Evolutionary conservation across 64 coral and sea anemone species (phyloP).

Genomic region (Trachythela sp.): DNA sequence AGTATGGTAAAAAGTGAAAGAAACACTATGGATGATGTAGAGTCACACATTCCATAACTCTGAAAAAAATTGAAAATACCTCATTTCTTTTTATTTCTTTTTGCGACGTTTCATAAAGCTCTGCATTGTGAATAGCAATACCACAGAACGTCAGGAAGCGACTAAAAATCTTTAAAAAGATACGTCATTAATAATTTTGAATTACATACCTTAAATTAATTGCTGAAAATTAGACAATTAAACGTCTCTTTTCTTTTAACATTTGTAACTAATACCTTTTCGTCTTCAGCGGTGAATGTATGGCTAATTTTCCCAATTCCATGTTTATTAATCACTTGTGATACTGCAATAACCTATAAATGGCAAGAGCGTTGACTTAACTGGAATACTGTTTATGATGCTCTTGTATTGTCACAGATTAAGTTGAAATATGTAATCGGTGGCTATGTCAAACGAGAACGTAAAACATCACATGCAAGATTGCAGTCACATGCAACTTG

Average conservation of each 20-base stretch:
- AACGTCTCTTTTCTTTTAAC: no score
- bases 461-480: no score
- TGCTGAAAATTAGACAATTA: no score
- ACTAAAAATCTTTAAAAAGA: slow-evolving; percentile 71
- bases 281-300: slow-evolving; percentile 82
- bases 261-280: slow-evolving; percentile 57
- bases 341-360: slow-evolving; percentile 83
- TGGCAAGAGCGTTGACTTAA: not conserved
- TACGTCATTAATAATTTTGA: not conserved
- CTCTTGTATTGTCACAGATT: no score
- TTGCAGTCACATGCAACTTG: no score
- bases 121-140: slow-evolving; percentile 95
- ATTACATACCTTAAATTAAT: no score
- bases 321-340: slow-evolving; percentile 98
- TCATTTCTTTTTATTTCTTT: slow-evolving; percentile 98
- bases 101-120: slow-evolving; percentile 85
- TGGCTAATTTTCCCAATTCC: slow-evolving; percentile 53
- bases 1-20: no score
- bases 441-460: not conserved
- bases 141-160: slow-evolving; percentile 97
- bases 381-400: no score
- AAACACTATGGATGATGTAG: no score
- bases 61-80: no score
- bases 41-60: no score
- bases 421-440: no score